Conservation (phyloP, 1,140 invertebrate species). For the Araneus ventricosus region DNA sequence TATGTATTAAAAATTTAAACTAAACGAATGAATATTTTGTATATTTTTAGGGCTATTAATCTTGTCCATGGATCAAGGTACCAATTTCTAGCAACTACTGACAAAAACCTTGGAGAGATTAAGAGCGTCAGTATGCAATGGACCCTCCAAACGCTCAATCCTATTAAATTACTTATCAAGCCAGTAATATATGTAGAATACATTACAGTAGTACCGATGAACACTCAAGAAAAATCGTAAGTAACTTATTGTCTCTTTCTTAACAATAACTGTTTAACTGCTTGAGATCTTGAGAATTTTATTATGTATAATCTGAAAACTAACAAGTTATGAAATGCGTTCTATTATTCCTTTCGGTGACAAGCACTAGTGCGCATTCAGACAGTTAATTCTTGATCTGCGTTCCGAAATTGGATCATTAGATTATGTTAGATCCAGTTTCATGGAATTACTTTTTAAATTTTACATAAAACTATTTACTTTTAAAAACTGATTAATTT, state of each 20-base stretch:
- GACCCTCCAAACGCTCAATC: conserved; percentile 13
- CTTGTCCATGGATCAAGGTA: conserved; percentile 35
- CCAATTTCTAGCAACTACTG: conserved; percentile 26
- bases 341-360: too few relatives aligned
- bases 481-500: background rate
- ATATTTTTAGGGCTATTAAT: background rate
- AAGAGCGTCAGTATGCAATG: conserved; percentile 18
- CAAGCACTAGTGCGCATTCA: too few relatives aligned
- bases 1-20: too few relatives aligned
- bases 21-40: background rate
- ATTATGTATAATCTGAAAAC: too few relatives aligned
- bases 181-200: conserved; percentile 38
- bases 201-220: conserved; percentile 40
- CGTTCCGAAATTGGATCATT: too few relatives aligned
- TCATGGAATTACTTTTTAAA: too few relatives aligned
- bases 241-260: background rate
- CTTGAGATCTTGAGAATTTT: too few relatives aligned
- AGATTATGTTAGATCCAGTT: too few relatives aligned
- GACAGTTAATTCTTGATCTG: too few relatives aligned
- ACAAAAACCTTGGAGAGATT: conserved; percentile 43
- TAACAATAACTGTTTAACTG: too few relatives aligned
- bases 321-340: too few relatives aligned
- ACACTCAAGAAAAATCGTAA: conserved; percentile 49
- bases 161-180: background rate
- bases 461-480: too few relatives aligned